phyloP scores from a whole-genome alignment of 2,888 invertebrate species.

The Harpalus rufipes region DNA sequence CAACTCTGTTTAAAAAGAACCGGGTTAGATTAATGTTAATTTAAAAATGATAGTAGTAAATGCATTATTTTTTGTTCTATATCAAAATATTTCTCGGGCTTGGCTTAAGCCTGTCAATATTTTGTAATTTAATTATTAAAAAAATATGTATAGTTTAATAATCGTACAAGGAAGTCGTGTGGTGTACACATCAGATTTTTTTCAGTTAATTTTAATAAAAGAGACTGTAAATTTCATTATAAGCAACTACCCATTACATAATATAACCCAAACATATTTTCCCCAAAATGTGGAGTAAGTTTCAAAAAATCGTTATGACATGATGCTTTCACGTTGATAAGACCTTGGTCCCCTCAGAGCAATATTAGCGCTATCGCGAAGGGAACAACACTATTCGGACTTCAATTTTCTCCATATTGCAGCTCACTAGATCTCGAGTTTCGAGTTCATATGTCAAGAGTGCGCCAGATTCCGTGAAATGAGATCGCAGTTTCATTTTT shows the following conservation, averaged over 20 bases:
- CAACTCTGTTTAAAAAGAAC: too few relatives aligned
- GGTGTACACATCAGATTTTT: too few relatives aligned
- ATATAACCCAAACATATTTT: background rate
- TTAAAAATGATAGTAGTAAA: too few relatives aligned
- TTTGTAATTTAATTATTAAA: too few relatives aligned
- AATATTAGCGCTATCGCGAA: constrained; percentile 26
- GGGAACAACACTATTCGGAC: constrained; percentile 19
- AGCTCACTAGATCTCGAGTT: constrained; percentile 13
- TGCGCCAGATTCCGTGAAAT: constrained; percentile 37
- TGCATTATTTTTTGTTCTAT: too few relatives aligned
- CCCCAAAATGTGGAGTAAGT: background rate
- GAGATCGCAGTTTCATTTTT: constrained; percentile 59
- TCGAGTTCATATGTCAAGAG: constrained; percentile 62
- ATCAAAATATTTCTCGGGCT: too few relatives aligned
- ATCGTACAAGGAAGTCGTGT: too few relatives aligned
- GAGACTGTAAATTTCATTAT: background rate
- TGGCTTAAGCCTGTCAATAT: too few relatives aligned
- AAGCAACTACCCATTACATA: background rate
- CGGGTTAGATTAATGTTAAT: too few relatives aligned
- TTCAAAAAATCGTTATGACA: background rate
- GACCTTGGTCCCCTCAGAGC: background rate
- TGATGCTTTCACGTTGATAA: background rate
- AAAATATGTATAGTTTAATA: too few relatives aligned
- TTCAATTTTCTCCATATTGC: constrained; percentile 54
- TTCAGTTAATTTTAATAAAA: too few relatives aligned